Evolutionary conservation across 2,888 invertebrate genomes (phyloP).

Genomic region (Mimumesa dahlbomi): DNA sequence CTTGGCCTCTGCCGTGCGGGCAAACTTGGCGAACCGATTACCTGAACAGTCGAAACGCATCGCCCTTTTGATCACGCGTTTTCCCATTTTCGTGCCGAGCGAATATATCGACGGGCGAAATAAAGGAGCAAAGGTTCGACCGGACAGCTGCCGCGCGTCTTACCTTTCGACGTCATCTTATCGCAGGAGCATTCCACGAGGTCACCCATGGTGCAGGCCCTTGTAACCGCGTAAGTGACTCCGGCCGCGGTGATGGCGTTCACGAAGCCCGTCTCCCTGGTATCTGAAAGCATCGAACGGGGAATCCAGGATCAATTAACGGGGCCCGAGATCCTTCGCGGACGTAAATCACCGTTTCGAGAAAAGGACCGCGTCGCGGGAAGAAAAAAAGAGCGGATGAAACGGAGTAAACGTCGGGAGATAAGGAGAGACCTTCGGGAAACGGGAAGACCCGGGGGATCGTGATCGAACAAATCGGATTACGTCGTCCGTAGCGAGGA

Average conservation of each 20-base stretch:
- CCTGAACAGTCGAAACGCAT: conserved; percentile 45
- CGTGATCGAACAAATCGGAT: conserved; percentile 43
- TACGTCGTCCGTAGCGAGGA: conserved; percentile 18
- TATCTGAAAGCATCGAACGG: conserved; percentile 85
- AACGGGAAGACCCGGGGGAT: conserved; percentile 25
- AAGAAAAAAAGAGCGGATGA: neutral
- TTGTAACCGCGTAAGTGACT: conserved; percentile 92
- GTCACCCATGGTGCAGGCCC: conserved; percentile 93
- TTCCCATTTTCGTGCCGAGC: neutral
- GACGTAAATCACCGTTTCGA: conserved; percentile 32
- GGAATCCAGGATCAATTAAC: conserved; percentile 44
- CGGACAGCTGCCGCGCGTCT: conserved; percentile 33
- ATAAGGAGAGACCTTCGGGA: conserved; percentile 17
- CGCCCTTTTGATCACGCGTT: neutral
- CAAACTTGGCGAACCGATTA: conserved; percentile 64
- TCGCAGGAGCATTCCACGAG: conserved; percentile 94
- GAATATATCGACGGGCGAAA: neutral
- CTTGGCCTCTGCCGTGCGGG: conserved; percentile 51
- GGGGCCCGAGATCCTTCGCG: conserved; percentile 19
- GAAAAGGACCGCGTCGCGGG: neutral
- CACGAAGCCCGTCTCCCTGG: conserved; percentile 94
- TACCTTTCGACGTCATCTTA: conserved; percentile 82
- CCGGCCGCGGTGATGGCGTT: conserved; percentile 95
- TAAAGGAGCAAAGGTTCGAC: neutral
- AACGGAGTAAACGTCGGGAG: conserved; percentile 4